phyloP scores from a whole-genome alignment of 2,888 invertebrate species.

The Magallana nippona region DNA sequence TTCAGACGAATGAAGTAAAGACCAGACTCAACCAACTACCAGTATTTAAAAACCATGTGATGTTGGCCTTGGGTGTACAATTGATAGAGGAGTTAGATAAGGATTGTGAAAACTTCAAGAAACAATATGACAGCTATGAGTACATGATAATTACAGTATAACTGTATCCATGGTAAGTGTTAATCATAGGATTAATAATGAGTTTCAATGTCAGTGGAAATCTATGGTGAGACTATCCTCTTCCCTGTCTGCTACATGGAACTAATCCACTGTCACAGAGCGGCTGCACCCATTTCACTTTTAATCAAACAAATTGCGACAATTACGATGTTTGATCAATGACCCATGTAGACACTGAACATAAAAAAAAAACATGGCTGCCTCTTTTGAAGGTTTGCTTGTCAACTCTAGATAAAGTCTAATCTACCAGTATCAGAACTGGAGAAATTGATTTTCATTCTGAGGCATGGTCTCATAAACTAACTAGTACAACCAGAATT shows the following conservation, averaged over 20 bases:
- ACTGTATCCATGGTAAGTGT: background rate
- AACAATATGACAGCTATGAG: no score
- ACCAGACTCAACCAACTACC: no score
- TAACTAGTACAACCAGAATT: no score
- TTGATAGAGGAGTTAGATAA: no score
- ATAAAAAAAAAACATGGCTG: background rate
- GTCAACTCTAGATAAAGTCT: background rate
- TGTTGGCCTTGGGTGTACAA: no score
- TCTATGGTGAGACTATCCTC: background rate
- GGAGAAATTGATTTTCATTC: no score
- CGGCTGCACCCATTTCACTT: background rate
- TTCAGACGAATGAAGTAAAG: no score
- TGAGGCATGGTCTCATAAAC: no score
- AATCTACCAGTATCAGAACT: no score
- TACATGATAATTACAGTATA: no score
- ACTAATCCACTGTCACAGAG: background rate
- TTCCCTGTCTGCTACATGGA: background rate
- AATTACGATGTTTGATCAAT: slow-evolving; percentile 8
- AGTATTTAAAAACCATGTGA: no score
- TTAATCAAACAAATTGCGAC: background rate
- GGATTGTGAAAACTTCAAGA: no score
- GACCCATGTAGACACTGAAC: background rate
- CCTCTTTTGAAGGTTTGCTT: background rate
- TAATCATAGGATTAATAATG: background rate
- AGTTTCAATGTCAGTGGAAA: background rate